These are phyloP conservation scores for Xestia c-nigrum DNA, from an alignment of 2,888 invertebrate species.

Conservation along the genomic window DNA sequence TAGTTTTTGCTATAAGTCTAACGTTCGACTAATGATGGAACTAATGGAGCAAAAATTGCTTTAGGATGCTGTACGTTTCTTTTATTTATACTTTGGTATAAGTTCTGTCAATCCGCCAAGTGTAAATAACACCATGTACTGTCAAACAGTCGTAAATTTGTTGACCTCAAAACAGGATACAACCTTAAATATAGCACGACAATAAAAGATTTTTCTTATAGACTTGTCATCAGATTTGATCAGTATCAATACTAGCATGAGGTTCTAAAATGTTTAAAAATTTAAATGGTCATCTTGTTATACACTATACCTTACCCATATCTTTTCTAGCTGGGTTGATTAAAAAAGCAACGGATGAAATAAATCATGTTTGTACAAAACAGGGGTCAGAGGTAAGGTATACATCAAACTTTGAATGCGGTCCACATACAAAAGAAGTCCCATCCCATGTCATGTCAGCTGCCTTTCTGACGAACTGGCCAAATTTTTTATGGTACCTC, in stretches of 20 bases:
- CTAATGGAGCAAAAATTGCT: constrained; percentile 8
- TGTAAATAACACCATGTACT: neutral
- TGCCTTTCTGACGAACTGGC: constrained; percentile 1
- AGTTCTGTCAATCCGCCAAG: neutral
- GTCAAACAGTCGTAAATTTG: neutral
- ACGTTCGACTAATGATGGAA: constrained; percentile 10
- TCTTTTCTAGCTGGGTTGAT: neutral
- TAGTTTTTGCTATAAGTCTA: constrained; percentile 30
- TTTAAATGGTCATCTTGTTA: neutral
- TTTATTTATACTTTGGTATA: neutral
- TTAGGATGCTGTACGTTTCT: neutral
- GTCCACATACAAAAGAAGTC: constrained; percentile 7
- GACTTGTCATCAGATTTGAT: neutral
- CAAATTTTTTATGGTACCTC: neutral
- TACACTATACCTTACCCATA: neutral
- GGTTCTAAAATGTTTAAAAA: neutral
- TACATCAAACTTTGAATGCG: constrained; percentile 20
- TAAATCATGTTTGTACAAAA: neutral
- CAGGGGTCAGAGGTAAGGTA: neutral
- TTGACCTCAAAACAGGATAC: neutral
- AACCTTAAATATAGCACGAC: neutral
- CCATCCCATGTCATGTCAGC: constrained; percentile 20
- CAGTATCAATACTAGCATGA: neutral
- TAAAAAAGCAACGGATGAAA: neutral
- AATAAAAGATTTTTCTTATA: too few relatives aligned